phyloP scores from a whole-genome alignment of 1,140 invertebrate species.

The Drosophila seguyi region DNA sequence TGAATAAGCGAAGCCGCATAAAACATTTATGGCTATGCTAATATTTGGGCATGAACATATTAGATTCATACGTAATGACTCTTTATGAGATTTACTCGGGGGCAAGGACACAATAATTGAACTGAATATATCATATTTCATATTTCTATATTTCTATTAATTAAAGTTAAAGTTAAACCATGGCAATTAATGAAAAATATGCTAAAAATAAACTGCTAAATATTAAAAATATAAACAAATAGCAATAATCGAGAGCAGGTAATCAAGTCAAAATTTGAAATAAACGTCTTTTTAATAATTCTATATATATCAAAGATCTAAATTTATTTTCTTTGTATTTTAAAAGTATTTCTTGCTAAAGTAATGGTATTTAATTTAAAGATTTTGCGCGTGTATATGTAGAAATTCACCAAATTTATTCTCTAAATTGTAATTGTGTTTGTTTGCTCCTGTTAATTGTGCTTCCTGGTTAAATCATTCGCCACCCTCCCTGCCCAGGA shows the following conservation, averaged over 20 bases:
- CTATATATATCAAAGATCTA: neutral
- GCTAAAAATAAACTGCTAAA: neutral
- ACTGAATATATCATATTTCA: neutral
- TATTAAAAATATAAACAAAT: neutral
- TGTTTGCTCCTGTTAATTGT: conserved; percentile 6
- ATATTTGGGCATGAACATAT: conserved; percentile 19
- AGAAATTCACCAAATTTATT: neutral
- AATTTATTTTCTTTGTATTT: neutral
- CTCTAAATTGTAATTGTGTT: neutral
- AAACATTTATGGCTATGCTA: conserved; percentile 28
- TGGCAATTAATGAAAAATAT: neutral
- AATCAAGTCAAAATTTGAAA: neutral
- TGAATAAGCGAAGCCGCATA: conserved; percentile 15
- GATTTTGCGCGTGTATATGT: no score
- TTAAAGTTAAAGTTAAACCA: neutral
- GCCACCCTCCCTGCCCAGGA: neutral
- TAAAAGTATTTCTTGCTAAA: neutral
- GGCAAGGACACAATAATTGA: neutral
- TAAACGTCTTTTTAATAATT: neutral
- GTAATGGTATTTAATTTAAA: neutral
- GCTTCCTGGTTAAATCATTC: neutral
- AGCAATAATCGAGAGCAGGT: no score
- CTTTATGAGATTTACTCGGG: conserved; percentile 12
- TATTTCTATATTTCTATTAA: neutral
- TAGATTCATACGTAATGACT: conserved; percentile 13